phyloP scores from a whole-genome alignment of 2,888 invertebrate species.

The Mycogona germanica region DNA sequence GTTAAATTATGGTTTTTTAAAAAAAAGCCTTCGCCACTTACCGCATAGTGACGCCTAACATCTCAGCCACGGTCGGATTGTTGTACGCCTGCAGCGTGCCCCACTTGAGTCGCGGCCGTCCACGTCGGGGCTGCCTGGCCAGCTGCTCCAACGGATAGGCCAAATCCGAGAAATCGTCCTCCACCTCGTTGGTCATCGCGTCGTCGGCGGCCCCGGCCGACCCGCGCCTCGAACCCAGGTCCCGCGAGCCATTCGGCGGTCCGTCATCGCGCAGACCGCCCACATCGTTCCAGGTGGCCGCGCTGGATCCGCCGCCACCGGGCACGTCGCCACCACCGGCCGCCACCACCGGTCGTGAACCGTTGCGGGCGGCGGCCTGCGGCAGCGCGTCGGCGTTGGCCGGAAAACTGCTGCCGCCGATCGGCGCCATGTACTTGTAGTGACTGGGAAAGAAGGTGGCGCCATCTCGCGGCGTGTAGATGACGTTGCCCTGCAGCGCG shows the following conservation, averaged over 20 bases:
- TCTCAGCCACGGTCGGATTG: conserved; percentile 9
- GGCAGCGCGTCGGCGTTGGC: neutral
- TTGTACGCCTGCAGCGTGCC: conserved; percentile 1
- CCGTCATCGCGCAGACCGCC: no score
- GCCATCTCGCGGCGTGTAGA: conserved; percentile 5
- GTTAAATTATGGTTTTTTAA: no score
- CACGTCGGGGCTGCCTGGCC: no score
- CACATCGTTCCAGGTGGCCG: no score
- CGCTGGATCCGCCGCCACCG: no score
- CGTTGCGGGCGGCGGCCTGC: neutral
- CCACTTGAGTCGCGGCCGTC: no score
- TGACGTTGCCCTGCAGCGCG: conserved; percentile 7
- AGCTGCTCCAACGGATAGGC: neutral
- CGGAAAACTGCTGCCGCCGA: conserved; percentile 2
- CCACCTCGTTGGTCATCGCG: neutral
- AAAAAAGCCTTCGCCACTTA: neutral
- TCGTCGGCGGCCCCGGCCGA: no score
- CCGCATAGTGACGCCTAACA: conserved; percentile 7
- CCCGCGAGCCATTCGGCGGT: no score
- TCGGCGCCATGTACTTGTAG: conserved; percentile 1
- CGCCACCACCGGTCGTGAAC: neutral
- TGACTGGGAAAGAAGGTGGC: conserved; percentile 7
- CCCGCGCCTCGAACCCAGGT: no score
- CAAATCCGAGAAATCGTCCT: conserved; percentile 3
- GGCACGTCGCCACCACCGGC: neutral